Base-by-base conservation (phyloP, 2,888 invertebrate genomes). In the Eristalis arbustorum region DNA sequence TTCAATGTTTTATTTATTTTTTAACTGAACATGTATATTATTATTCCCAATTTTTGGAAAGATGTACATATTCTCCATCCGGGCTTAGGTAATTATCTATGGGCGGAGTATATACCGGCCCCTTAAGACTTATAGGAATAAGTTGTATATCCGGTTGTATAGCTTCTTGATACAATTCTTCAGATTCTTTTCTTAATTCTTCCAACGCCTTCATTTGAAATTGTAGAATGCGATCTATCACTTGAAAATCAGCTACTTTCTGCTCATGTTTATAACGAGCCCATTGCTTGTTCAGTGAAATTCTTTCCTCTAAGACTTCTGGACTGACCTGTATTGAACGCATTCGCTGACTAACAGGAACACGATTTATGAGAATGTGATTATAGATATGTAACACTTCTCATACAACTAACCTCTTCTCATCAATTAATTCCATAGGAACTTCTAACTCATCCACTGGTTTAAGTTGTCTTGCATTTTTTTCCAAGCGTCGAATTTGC, bases 41-140 rank as follows among this genome's bases (percentile, higher is more conserved):
- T 73, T 94, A 94, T 84, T 95, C 94, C 96, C 97, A 97, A 90
- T 96, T 96, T 91, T 95, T 96, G 0, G 97, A 95, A 37, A 96
- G 93, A 91, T 98, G 96, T 25, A 95, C 91, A 91, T 98, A 98
- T 90, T 98, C 98, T 56, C 99, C 99, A 93, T 99, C 98, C 0
- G 97, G 97, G 63, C 95, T 94, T 0, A 95, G 94, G 91, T 98
- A 99, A 87, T 95, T 94, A 90, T 95, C 94, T 79, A 98, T 96
- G 0, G 98, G 95, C 3, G 98, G 98, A 0, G 98, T 98, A 34
- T 95, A 93, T 0, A 96, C 95, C 0, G 98, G 97, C 0, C 98
- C 98, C 78, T 93, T 94, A 1, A 94, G 91, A 23, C 94, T 93
- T 89, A 95, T 95, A 0, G 98, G 97, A 28, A 98, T 90, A 42